Evolutionary conservation across 2,888 invertebrate species (phyloP).

Genomic region (Drosophila neutralis): DNA sequence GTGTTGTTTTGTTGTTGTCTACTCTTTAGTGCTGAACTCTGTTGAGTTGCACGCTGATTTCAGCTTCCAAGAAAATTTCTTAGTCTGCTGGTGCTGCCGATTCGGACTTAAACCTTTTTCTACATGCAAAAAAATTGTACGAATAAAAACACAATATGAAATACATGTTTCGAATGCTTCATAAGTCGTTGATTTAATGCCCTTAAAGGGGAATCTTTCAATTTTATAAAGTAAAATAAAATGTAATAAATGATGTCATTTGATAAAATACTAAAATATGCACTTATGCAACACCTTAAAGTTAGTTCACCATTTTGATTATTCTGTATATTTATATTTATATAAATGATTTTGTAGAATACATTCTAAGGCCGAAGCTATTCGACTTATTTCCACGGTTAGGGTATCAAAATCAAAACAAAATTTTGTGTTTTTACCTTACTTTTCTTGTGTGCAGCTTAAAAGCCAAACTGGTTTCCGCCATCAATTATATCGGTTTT

Average conservation of each 20-base stretch:
- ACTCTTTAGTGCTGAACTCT: conserved; percentile 42
- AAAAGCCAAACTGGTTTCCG: conserved; percentile 66
- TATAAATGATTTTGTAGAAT: not conserved
- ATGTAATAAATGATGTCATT: not conserved
- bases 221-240: not conserved
- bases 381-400: not conserved
- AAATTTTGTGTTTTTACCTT: conserved; percentile 52
- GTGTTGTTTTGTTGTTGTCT: conserved; percentile 39
- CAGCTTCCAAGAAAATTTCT: conserved; percentile 70
- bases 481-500: conserved; percentile 64
- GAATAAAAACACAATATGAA: conserved; percentile 12
- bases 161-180: conserved; percentile 11
- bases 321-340: no score
- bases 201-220: not conserved
- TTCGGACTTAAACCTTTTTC: conserved; percentile 37
- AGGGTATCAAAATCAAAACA: conserved; percentile 34
- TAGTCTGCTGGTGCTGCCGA: conserved; percentile 27
- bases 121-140: conserved; percentile 48
- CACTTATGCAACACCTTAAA: not conserved
- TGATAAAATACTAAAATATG: not conserved
- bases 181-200: conserved; percentile 19
- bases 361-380: not conserved
- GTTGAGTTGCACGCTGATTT: conserved; percentile 47
- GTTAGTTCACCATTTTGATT: not conserved
- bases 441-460: conserved; percentile 65